These are phyloP conservation scores for Chelidonichthys spinosus DNA, from an alignment of 2,797 vertebrate genomes.

Conservation along the genomic window DNA sequence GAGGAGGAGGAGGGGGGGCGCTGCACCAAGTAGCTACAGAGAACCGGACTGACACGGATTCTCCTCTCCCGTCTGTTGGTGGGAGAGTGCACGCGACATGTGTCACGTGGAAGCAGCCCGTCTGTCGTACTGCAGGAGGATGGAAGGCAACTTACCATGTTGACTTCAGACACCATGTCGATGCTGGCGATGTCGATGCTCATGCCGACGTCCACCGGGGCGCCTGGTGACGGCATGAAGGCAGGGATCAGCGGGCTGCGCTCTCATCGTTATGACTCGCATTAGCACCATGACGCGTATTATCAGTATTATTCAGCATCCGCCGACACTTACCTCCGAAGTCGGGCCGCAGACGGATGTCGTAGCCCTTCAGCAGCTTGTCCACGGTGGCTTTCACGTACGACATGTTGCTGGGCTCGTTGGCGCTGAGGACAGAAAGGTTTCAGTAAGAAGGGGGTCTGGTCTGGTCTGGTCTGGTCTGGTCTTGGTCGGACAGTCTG, in stretches of 20 bases:
- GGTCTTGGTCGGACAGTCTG: not conserved
- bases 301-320: too few relatives aligned
- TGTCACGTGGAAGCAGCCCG: not conserved
- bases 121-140: constrained; percentile 2
- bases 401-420: constrained; percentile 96
- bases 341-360: constrained; percentile 95
- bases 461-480: too few relatives aligned
- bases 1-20: constrained; percentile 24
- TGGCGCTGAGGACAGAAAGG: constrained; percentile 83
- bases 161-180: constrained; percentile 97
- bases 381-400: constrained; percentile 97
- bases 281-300: too few relatives aligned
- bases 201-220: constrained; percentile 95
- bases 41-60: constrained; percentile 11
- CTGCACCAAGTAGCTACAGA: constrained; percentile 28
- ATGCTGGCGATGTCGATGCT: constrained; percentile 96
- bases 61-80: not conserved
- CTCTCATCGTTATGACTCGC: too few relatives aligned
- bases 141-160: constrained; percentile 89
- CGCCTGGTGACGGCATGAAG: constrained; percentile 80
- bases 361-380: constrained; percentile 95
- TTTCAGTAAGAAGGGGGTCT: too few relatives aligned
- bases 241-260: not conserved
- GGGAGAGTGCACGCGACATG: not conserved
- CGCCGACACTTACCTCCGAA: constrained; percentile 89